These are phyloP conservation scores for Dromaius novaehollandiae DNA, from an alignment of 2,113 vertebrate species.

Conservation along the genomic window DNA sequence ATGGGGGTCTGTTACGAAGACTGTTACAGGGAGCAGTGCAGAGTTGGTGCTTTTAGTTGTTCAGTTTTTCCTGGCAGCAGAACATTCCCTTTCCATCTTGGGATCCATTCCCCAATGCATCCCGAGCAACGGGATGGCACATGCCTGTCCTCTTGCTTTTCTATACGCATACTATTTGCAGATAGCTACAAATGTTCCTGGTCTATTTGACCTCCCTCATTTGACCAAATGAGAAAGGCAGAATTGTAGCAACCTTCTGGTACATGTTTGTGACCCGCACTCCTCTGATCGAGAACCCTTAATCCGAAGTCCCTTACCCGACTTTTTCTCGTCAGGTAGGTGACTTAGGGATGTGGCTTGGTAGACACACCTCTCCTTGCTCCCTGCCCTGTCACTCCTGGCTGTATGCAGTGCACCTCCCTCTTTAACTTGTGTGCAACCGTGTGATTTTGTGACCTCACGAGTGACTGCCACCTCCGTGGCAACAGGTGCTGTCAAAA, in stretches of 20 bases:
- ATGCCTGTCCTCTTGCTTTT: background rate
- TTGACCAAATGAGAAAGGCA: background rate
- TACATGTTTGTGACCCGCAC: background rate
- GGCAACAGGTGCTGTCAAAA: background rate
- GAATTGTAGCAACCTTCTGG: background rate
- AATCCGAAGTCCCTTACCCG: background rate
- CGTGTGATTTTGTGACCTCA: background rate
- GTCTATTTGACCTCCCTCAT: background rate
- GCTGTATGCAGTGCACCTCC: background rate
- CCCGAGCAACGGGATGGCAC: background rate
- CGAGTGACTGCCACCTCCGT: background rate
- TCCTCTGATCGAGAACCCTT: background rate
- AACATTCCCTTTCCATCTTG: background rate
- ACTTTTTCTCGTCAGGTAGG: background rate
- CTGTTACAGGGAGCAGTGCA: background rate
- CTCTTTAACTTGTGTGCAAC: too few species aligned
- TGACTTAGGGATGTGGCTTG: background rate
- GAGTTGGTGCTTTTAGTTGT: background rate
- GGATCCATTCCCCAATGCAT: background rate
- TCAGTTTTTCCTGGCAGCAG: background rate
- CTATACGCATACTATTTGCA: background rate
- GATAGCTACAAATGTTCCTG: background rate
- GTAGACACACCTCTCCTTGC: background rate
- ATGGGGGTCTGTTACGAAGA: background rate
- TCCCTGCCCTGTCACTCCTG: background rate